A percentile compares a stretch with the other conserved stretches of the same genome.
These are phyloP conservation scores for Phoenicopterus ruber DNA, from an alignment of 2,113 vertebrate species.

Conservation along the genomic window DNA sequence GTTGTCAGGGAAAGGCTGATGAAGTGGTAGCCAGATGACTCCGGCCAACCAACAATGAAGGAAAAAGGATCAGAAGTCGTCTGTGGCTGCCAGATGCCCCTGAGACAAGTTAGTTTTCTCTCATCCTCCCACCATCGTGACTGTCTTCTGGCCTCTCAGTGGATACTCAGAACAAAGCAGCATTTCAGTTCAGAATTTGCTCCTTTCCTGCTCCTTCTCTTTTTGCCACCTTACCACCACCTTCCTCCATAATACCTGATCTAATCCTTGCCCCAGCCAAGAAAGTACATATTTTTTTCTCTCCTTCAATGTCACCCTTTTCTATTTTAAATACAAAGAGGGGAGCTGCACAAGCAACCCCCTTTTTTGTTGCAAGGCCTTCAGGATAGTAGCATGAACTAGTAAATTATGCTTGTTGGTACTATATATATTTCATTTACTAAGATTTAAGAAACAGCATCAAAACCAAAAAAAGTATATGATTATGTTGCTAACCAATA, in stretches of 20 bases:
- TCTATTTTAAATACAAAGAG: not conserved
- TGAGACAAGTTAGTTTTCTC: not conserved
- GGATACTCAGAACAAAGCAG: not conserved
- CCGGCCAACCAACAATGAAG: rapidly evolving
- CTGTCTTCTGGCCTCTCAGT: not conserved
- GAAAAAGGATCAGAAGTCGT: not conserved
- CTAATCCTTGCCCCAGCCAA: not conserved
- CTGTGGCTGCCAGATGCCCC: not conserved
- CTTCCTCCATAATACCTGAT: not conserved
- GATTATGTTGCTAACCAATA: not conserved
- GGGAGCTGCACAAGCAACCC: not conserved
- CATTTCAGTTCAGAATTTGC: not conserved
- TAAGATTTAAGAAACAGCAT: not conserved
- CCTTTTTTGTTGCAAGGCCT: not conserved
- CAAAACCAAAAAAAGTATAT: not conserved
- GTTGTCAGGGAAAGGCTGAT: not conserved
- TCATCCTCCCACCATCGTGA: rapidly evolving
- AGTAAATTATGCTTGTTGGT: not conserved
- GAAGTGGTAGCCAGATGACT: not conserved
- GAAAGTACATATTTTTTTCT: not conserved
- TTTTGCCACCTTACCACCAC: not conserved
- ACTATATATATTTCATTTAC: not conserved
- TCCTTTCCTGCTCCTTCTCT: not conserved
- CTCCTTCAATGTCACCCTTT: not conserved
- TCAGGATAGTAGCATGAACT: not conserved